Evolutionary conservation across 2,113 vertebrate genomes (phyloP), one percentile per base, ranked within the genome.

Genomic region (Microcebus ravelobensis): DNA sequence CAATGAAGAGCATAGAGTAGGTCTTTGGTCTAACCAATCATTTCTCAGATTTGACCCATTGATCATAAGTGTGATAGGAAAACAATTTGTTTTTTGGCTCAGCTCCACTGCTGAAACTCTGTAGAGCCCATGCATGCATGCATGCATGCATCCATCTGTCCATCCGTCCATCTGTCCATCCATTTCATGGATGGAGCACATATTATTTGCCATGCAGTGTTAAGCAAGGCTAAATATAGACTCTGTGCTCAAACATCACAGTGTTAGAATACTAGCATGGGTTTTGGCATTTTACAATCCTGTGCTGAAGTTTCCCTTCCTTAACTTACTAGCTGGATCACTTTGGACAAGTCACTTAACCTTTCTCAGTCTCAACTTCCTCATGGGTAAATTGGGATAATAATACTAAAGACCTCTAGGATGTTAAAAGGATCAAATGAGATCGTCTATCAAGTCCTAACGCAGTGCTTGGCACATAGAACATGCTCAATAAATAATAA

Each of bases 341-440:
- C 82, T 95, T 52, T 91, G 67, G 73, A 94, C 31, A 68, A 34
- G 25, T 73, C 21, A 59, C 59, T 59, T 83, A 71, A 84, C 74
- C 85, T 92, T 94, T 80, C 50, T 39, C 70, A 77, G 71, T 65
- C 90, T 90, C 74, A 83, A 39, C 23, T 93, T 96, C 73, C 61
- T 96, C 57, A 42, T n/a, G 29, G 15, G 8, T 87, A 95, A 86
- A 83, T 76, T 94, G 84, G 55, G 36, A 71, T 80, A 59, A 74
- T 59, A 85, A 71, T 59, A 23, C 29, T 55, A 52, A n/a, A 17
- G n/a, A 90, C 42, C 23, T 95, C 79, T 76, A 57, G 50, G 59
- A 59, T 36, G 3, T 50, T 80, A 74, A 74, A 86, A 93, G 61
- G 73, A 77, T 81, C 67, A 82, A 93, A 50, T 34, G 39, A 90